Conservation (phyloP, 2,888 invertebrate species). For the Chouioia cunea region DNA sequence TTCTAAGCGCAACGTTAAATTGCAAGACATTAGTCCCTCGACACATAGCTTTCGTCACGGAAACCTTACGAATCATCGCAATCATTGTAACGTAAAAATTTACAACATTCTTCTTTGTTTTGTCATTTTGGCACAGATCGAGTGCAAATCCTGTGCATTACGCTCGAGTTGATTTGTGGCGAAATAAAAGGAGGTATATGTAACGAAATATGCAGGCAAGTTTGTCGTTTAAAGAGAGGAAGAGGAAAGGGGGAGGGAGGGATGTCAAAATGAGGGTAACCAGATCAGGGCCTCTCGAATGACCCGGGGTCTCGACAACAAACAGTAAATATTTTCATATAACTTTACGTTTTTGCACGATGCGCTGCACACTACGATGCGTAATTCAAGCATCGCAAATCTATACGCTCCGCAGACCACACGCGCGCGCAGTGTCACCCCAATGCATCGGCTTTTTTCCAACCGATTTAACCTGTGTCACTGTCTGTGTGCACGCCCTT, state of each 20-base stretch:
- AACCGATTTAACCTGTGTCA: too few species aligned
- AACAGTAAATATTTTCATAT: slow-evolving; percentile 68
- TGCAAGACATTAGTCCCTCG: background rate
- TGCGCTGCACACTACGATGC: slow-evolving; percentile 31
- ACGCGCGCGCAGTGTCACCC: slow-evolving; percentile 14
- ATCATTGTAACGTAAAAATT: too few species aligned
- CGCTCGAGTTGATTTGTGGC: too few species aligned
- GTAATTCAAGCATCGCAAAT: slow-evolving; percentile 65
- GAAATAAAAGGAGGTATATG: slow-evolving; percentile 3
- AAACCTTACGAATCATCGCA: too few species aligned
- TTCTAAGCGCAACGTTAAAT: slow-evolving; percentile 1
- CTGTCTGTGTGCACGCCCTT: too few species aligned
- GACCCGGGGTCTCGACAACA: too few species aligned
- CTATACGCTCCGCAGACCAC: slow-evolving; percentile 48
- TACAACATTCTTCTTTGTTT: too few species aligned
- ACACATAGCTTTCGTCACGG: background rate
- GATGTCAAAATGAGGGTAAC: slow-evolving; percentile 57
- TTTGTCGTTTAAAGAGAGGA: slow-evolving; percentile 35
- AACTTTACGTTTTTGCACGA: slow-evolving; percentile 59
- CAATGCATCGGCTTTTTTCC: too few species aligned
- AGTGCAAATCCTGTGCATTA: too few species aligned
- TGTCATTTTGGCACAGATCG: too few species aligned
- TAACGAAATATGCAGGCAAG: slow-evolving; percentile 41
- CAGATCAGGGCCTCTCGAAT: slow-evolving; percentile 65
- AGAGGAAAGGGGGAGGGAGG: slow-evolving; percentile 36